Percentiles rank a stretch among this genome's conserved stretches.
These are phyloP conservation scores for Tachina grossa DNA, from an alignment of 2,888 invertebrate species.

Conservation along the genomic window DNA sequence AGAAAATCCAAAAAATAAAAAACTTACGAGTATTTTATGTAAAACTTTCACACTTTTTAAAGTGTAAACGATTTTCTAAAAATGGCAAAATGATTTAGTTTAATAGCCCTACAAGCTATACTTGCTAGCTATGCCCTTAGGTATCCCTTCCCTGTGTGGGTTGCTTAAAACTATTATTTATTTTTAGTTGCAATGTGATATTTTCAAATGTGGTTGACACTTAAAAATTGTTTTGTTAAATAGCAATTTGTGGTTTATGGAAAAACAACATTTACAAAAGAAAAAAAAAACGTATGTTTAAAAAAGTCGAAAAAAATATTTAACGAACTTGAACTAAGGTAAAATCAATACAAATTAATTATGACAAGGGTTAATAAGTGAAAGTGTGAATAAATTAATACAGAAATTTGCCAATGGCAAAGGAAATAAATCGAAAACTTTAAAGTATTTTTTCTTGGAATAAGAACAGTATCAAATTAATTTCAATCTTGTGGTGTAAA, in stretches of 20 bases:
- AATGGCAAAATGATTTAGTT: background rate
- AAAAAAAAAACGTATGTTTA: constrained; percentile 1
- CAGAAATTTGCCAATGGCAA: background rate
- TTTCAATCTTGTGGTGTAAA: no score
- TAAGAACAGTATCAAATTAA: no score
- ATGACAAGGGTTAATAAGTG: constrained; percentile 60
- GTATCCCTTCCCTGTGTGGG: constrained; percentile 38
- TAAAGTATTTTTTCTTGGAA: background rate
- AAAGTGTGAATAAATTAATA: constrained; percentile 28
- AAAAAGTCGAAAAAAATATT: constrained; percentile 32
- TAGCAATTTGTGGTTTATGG: constrained; percentile 68
- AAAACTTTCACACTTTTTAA: background rate
- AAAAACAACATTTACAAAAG: constrained; percentile 44
- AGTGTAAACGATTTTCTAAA: no score
- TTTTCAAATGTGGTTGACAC: constrained; percentile 68
- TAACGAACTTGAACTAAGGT: constrained; percentile 67
- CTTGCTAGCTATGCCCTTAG: background rate
- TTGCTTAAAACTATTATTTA: constrained; percentile 40
- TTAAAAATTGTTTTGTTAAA: constrained; percentile 71
- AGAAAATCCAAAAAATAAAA: no score
- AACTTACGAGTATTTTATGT: no score
- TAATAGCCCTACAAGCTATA: background rate
- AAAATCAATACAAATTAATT: constrained; percentile 61
- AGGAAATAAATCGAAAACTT: background rate
- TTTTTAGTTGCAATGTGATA: constrained; percentile 54